A percentile compares a stretch with the other conserved stretches of the same genome.
Evolutionary conservation across 2,113 vertebrate species (phyloP).

Genomic region (Pteruthius melanotis): DNA sequence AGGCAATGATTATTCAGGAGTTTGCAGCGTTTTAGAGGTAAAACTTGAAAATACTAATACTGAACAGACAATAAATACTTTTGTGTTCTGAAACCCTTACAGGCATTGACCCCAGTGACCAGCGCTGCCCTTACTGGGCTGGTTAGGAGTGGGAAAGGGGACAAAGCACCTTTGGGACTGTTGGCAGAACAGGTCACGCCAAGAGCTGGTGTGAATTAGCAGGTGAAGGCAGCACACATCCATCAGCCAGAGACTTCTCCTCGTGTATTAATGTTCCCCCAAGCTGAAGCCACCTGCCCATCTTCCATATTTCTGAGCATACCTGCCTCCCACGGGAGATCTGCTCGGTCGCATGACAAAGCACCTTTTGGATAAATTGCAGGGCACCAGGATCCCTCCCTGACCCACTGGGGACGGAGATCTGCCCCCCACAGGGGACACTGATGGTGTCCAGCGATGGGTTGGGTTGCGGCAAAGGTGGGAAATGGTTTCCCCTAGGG

Average conservation of each 20-base stretch:
- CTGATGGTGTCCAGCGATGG: neutral
- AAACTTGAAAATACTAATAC: neutral
- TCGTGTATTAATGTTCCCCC: neutral
- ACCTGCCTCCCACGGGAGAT: neutral
- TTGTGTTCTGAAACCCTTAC: neutral
- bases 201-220: neutral
- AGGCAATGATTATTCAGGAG: neutral
- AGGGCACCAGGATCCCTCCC: too few relatives aligned
- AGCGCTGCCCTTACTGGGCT: too few relatives aligned
- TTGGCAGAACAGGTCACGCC: neutral
- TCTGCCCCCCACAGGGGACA: neutral
- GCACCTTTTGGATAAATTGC: neutral
- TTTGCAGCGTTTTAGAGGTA: neutral
- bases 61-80: neutral
- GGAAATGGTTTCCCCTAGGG: neutral
- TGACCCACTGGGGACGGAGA: rapidly evolving
- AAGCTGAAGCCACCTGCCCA: neutral
- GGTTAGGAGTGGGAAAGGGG: neutral
- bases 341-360: neutral
- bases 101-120: neutral
- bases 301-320: neutral
- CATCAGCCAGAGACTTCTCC: neutral
- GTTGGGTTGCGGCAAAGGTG: rapidly evolving
- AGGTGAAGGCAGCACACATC: neutral
- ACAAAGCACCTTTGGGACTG: neutral